Conservation (phyloP, 2,888 invertebrate genomes). For the Drosophila neotestacea region DNA sequence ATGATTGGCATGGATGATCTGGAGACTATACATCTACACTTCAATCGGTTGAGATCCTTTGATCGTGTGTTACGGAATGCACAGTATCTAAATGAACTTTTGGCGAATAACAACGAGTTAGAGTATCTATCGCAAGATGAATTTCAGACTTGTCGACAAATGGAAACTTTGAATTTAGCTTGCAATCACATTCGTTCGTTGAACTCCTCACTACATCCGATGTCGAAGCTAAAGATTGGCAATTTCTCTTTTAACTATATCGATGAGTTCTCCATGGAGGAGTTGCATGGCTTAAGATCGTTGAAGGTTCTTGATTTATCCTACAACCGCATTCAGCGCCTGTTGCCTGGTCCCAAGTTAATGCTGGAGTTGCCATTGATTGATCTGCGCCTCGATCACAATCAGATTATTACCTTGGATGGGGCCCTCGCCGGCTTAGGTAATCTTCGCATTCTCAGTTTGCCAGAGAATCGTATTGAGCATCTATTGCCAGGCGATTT, state of each 20-base stretch:
- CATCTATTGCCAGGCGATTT: constrained; percentile 92
- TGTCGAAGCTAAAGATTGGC: constrained; percentile 89
- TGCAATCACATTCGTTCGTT: constrained; percentile 90
- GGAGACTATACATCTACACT: constrained; percentile 90
- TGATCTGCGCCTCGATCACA: constrained; percentile 91
- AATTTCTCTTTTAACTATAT: constrained; percentile 92
- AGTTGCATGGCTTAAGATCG: constrained; percentile 90
- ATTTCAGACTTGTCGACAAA: constrained; percentile 89
- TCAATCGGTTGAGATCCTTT: constrained; percentile 90
- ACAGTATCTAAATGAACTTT: constrained; percentile 88
- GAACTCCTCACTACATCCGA: constrained; percentile 90
- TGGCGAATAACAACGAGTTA: constrained; percentile 91
- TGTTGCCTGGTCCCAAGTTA: constrained; percentile 91
- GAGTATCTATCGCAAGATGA: constrained; percentile 91
- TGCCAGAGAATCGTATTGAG: constrained; percentile 91
- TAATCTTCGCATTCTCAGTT: constrained; percentile 89
- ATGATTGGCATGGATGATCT: constrained; percentile 89
- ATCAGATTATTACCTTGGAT: constrained; percentile 89
- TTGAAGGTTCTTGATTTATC: constrained; percentile 91
- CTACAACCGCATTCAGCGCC: constrained; percentile 89
- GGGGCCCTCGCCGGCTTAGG: constrained; percentile 91
- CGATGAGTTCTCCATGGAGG: constrained; percentile 92
- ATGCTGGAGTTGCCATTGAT: constrained; percentile 90
- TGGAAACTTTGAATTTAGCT: constrained; percentile 90
- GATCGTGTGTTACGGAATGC: constrained; percentile 91